phyloP scores from a whole-genome alignment of 2,113 vertebrate genomes.

The Octodon degus region DNA sequence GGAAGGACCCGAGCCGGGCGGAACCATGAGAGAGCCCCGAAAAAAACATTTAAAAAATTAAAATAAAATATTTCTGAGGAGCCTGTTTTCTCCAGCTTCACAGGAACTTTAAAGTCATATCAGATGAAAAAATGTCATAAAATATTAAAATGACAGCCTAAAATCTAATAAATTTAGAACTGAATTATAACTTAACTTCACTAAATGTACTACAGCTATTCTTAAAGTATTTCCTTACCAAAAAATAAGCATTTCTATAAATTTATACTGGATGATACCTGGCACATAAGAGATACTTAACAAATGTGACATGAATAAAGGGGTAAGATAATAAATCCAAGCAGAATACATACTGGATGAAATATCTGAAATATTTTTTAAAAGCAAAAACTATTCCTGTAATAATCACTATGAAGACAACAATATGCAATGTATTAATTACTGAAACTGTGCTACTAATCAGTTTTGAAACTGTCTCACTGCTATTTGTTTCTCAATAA shows the following conservation, averaged over 20 bases:
- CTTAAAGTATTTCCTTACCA: conserved; percentile 27
- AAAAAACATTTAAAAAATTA: too few species aligned
- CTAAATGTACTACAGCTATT: conserved; percentile 21
- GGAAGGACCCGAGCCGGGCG: too few species aligned
- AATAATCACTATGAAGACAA: too few species aligned
- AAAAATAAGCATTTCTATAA: conserved; percentile 6
- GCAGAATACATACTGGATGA: not conserved
- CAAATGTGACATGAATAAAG: conserved; percentile 45
- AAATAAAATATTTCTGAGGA: not conserved
- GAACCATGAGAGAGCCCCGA: too few species aligned
- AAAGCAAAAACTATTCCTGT: not conserved
- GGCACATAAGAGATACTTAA: conserved; percentile 18
- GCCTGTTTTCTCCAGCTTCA: conserved; percentile 49
- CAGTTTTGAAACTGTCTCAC: too few species aligned
- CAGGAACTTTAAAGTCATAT: conserved; percentile 65
- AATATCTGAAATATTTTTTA: conserved; percentile 21
- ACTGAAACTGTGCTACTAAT: too few species aligned
- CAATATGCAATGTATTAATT: too few species aligned
- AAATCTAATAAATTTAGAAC: conserved; percentile 58
- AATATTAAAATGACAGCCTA: conserved; percentile 78
- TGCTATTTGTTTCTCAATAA: too few species aligned
- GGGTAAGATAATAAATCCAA: conserved; percentile 34
- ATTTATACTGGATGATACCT: conserved; percentile 53
- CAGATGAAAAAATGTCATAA: conserved; percentile 75
- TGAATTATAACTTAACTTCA: conserved; percentile 41